Evolutionary conservation across 2,113 vertebrate species (phyloP), one percentile per base, ranked within the genome.

Genomic region (Oryzias melastigma): DNA sequence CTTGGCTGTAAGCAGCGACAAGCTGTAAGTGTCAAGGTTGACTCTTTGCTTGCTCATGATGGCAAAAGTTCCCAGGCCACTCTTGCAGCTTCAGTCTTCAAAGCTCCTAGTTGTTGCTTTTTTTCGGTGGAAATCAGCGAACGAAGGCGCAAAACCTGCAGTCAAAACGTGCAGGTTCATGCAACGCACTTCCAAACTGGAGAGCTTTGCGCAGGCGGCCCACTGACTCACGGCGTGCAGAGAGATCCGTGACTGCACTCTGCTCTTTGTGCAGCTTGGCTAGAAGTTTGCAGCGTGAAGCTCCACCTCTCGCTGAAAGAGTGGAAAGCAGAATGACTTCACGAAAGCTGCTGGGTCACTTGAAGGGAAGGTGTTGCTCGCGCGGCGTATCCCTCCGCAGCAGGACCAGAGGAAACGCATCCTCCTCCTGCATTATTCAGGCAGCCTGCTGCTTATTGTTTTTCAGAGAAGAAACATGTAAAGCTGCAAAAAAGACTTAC

Each of bases 1-100:
- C 75, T 91, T 91, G 52, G 93, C 93, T 29, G 92, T 93, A 71
- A 93, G 85, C 83, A 94, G 88, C 50, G 92, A 93, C 83, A 94
- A 77, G 83, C 87, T 88, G 89, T 93, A 92, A 83, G 91, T 91
- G 81, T 93, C 92, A 85, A 93, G 87, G 86, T 93, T 91, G 68
- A 91, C 85, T 70, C 85, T 63, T 62, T 55, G 75, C 88, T 81
- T 90, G 78, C 71, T 86, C 88, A 88, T 91, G 78, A 72, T 85
- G 82, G 65, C 46, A 63, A 51, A 85, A 71, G 68, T 87, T 83
- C 75, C 79, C 75, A 69, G 62, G 80, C 69, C 61, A 71, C 73
- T 87, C 77, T 78, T 68, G 73, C 69, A 68, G 67, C 67, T 82
- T 64, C 68, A 78, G 62, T 80, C 75, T 68, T 76, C 73, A 68